phyloP scores from a whole-genome alignment of 2,888 invertebrate genomes.

The Drosophila lutescens region DNA sequence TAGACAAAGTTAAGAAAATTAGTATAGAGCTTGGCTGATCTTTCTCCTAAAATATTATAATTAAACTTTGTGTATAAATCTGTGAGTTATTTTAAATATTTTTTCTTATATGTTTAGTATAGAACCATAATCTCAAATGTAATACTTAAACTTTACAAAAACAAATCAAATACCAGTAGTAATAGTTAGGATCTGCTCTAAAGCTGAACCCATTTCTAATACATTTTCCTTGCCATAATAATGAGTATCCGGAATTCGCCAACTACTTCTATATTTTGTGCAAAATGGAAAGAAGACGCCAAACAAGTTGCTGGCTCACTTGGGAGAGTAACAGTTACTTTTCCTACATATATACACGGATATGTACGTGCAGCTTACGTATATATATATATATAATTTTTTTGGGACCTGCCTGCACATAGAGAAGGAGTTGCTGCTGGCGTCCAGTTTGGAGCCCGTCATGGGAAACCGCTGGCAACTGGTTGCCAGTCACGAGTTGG shows the following conservation, averaged over 20 bases:
- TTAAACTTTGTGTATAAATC: too few species aligned
- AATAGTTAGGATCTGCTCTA: too few species aligned
- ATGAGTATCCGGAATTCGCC: conserved; percentile 11
- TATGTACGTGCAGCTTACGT: conserved; percentile 27
- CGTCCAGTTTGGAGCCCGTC: conserved; percentile 44
- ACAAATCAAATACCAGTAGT: too few species aligned
- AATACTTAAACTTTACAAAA: too few species aligned
- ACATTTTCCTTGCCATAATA: background rate
- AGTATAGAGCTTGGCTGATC: too few species aligned
- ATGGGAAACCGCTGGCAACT: conserved; percentile 51
- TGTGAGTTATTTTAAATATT: too few species aligned
- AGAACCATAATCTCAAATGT: too few species aligned
- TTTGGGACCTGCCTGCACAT: conserved; percentile 51
- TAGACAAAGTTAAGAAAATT: background rate
- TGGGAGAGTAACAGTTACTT: conserved; percentile 76
- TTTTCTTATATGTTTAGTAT: too few species aligned
- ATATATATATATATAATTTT: conserved; percentile 33
- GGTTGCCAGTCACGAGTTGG: conserved; percentile 68
- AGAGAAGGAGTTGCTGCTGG: conserved; percentile 25
- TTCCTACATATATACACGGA: conserved; percentile 46
- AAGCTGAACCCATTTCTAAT: too few species aligned
- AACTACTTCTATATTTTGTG: conserved; percentile 49
- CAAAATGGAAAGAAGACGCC: conserved; percentile 67
- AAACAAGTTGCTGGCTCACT: conserved; percentile 69
- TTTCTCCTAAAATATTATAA: too few species aligned